phyloP scores from a whole-genome alignment of 1,140 invertebrate genomes.

The Eurosta solidaginis region DNA sequence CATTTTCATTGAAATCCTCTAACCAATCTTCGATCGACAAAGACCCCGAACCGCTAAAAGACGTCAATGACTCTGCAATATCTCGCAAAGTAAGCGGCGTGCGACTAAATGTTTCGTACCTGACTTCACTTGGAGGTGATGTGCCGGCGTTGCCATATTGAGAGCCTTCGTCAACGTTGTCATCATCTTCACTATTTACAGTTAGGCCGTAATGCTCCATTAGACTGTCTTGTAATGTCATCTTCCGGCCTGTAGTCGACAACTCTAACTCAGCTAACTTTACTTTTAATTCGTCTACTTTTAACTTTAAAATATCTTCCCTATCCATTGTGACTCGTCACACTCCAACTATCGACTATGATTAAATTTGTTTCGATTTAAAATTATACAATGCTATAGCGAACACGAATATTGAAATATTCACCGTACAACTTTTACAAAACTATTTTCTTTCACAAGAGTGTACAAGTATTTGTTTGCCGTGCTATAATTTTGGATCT shows the following conservation, averaged over 20 bases:
- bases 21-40: no score
- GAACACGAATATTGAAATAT: no score
- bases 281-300: not conserved
- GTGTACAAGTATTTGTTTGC: no score
- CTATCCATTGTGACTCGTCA: no score
- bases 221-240: not conserved
- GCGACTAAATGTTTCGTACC: not conserved
- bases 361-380: no score
- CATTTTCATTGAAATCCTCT: slow-evolving; percentile 29
- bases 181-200: not conserved
- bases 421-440: no score
- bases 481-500: no score
- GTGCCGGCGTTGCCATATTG: not conserved
- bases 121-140: not conserved
- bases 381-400: no score
- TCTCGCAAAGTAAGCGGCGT: not conserved
- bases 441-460: no score
- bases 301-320: not conserved
- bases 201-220: not conserved
- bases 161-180: no score
- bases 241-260: not conserved
- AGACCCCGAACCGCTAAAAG: not conserved
- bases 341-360: no score
- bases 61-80: not conserved
- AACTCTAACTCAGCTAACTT: not conserved